Conservation (phyloP, 35 echinoderm and acorn worm genomes). For the Apostichopus japonicus region DNA sequence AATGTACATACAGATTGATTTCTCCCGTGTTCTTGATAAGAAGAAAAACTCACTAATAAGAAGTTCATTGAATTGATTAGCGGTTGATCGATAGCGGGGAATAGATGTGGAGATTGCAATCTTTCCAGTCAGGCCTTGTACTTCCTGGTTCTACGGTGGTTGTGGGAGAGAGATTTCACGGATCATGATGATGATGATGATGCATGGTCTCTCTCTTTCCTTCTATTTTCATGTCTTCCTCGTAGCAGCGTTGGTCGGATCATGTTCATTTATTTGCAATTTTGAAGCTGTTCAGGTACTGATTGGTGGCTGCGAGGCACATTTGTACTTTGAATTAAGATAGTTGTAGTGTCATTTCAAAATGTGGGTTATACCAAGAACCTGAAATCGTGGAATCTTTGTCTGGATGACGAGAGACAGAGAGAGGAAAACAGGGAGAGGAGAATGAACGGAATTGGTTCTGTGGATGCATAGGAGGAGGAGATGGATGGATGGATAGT, state of each 20-base stretch:
- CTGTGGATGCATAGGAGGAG: no score
- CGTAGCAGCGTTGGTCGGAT: not conserved
- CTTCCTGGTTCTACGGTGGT: constrained; percentile 28
- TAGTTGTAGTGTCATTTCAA: not conserved
- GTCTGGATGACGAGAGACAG: no score
- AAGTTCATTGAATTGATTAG: constrained; percentile 50
- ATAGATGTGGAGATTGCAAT: constrained; percentile 19
- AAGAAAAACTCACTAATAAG: constrained; percentile 41
- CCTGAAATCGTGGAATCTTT: not conserved
- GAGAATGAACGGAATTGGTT: no score
- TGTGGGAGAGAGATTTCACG: constrained; percentile 33
- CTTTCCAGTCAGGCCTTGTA: constrained; percentile 29
- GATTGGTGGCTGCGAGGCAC: constrained; percentile 35
- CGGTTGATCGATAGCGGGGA: constrained; percentile 30
- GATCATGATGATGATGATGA: not conserved
- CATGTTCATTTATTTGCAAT: constrained; percentile 55
- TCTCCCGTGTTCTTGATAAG: constrained; percentile 6
- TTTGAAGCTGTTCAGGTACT: constrained; percentile 31
- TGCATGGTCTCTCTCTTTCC: constrained; percentile 13
- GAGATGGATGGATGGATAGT: no score
- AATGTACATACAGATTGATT: constrained; percentile 51
- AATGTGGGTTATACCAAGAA: constrained; percentile 23
- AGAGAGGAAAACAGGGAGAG: no score
- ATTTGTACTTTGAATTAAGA: constrained; percentile 43
- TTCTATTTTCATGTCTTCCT: not conserved